Base-by-base conservation (phyloP, 2,888 invertebrate genomes). In the Nudaria mundana region DNA sequence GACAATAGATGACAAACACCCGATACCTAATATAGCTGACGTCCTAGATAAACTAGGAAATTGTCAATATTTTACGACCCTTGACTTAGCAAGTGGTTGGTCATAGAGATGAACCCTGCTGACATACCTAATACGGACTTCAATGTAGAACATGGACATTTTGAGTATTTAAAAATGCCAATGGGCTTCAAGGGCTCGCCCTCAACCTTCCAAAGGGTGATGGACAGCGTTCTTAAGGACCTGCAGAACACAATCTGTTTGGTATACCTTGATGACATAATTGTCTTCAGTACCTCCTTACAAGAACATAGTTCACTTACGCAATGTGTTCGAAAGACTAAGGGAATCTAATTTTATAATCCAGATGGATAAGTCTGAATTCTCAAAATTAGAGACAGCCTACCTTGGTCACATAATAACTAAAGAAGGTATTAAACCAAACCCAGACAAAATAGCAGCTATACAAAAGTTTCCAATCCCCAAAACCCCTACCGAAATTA, bases 151-250 rank as follows among this genome's bases (percentile, higher is more conserved):
- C 22, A 37, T n/a, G 30, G 30, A 2, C 30, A 30, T 18, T 37
- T 23, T 12, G 30, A 37, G 13, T 37, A 18, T 3, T 5, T 23
- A 13, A 10, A 30, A 2, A 30, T 37, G 39, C 39, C 39, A 2
- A 60, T 41, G 41, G 32, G 37, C 1, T 14, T 37, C 12, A 37
- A 41, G n/a, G 29, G 29, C 4, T 24, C 30, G 10, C 32, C 31
- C 5, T 37, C 37, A 0, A 37, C 41, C 1, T 41, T 37, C 5
- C 37, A 42, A 14, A 10, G 33, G 10, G 33, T 42, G 2, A 42
- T 37, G 37, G 41, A 41, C n/a, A 41, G 37, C 23, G 23, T 37
- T 0, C 20, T 37, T 1, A 34, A 6, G 12, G 37, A 18, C 6
- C 33, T 29, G 2, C 32, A 32, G 12, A 23, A 32, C 7, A 5